phyloP scores from a whole-genome alignment of 2,113 vertebrate species.

The Dunckerocampus dactyliophorus region DNA sequence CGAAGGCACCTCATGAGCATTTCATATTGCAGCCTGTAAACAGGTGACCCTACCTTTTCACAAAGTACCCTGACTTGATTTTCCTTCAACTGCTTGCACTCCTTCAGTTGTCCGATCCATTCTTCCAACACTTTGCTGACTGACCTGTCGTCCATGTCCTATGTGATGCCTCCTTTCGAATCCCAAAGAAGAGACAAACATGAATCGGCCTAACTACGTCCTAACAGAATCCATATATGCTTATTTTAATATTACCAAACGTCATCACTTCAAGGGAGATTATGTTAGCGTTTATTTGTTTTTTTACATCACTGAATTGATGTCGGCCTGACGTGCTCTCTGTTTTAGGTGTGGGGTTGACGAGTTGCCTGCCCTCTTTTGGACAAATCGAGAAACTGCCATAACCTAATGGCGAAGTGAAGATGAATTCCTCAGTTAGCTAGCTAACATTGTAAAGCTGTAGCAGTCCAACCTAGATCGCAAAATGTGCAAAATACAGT shows the following conservation, averaged over 20 bases:
- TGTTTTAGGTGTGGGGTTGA: conserved; percentile 22
- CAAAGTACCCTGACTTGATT: conserved; percentile 93
- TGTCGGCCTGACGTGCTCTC: neutral
- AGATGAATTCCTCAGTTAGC: too few species aligned
- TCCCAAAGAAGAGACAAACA: conserved; percentile 13
- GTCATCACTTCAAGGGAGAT: conserved; percentile 6
- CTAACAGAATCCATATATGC: neutral
- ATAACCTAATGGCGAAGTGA: neutral
- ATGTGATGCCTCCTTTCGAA: conserved; percentile 21
- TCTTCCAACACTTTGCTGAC: conserved; percentile 95
- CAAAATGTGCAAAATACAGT: too few species aligned
- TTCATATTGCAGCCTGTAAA: conserved; percentile 10
- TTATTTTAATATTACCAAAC: neutral
- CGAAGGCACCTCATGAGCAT: too few species aligned
- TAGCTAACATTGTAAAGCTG: too few species aligned
- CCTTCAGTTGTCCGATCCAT: conserved; percentile 94
- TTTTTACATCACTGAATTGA: neutral
- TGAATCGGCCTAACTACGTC: conserved; percentile 22
- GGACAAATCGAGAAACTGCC: neutral
- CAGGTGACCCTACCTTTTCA: conserved; percentile 81
- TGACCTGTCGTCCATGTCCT: conserved; percentile 88
- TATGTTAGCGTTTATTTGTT: neutral
- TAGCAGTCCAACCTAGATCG: too few species aligned
- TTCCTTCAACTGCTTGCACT: conserved; percentile 92
- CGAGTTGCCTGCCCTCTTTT: neutral